Percentiles rank a stretch among this genome's conserved stretches.
Evolutionary conservation across 2,888 invertebrate species (phyloP).

Genomic region (Cabera pusaria): DNA sequence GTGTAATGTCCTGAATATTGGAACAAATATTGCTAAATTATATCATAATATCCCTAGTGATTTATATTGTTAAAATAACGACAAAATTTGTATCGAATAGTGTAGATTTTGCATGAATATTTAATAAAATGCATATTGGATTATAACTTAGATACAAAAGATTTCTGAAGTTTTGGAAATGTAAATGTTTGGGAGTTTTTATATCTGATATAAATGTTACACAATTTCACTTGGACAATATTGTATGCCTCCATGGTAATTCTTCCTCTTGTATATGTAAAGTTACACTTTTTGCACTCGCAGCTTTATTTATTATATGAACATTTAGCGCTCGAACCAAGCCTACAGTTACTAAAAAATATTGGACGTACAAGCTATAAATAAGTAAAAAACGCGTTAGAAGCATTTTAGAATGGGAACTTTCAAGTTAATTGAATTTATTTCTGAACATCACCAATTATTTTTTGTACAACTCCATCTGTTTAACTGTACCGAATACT

Average conservation of each 20-base stretch:
- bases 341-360: too few species aligned
- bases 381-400: too few species aligned
- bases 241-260: slow-evolving; percentile 15
- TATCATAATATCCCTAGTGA: slow-evolving; percentile 16
- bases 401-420: too few species aligned
- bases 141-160: too few species aligned
- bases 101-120: slow-evolving; percentile 34
- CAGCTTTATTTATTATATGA: slow-evolving; percentile 2
- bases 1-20: slow-evolving; percentile 9
- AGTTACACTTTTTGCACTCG: slow-evolving; percentile 11
- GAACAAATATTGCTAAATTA: slow-evolving; percentile 26
- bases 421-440: too few species aligned
- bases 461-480: too few species aligned
- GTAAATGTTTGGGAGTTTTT: too few species aligned
- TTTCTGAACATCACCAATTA: too few species aligned
- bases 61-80: slow-evolving; percentile 21
- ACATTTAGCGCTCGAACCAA: slow-evolving; percentile 4
- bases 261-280: slow-evolving; percentile 19
- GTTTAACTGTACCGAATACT: too few species aligned
- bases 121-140: slow-evolving; percentile 18
- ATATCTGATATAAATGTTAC: slow-evolving; percentile 1
- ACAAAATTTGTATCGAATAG: slow-evolving; percentile 28
- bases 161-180: background rate
- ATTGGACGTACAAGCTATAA: too few species aligned
- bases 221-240: slow-evolving; percentile 22